Percentiles rank a stretch among this genome's conserved stretches.
These are phyloP conservation scores for Hanleya hanleyi DNA, from an alignment of 2,888 invertebrate genomes.

Conservation along the genomic window DNA sequence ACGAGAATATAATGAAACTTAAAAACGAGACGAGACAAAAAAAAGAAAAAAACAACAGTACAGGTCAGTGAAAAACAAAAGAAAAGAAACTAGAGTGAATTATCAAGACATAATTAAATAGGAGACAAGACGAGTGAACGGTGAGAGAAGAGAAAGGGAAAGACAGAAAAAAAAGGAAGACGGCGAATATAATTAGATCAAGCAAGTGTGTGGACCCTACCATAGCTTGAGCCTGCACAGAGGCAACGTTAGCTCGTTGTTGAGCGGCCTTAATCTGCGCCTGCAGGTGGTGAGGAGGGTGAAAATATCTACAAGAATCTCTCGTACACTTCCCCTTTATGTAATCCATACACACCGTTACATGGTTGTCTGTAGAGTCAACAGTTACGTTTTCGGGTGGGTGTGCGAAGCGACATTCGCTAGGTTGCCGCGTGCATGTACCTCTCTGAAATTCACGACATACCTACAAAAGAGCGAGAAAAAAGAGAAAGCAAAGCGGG, in stretches of 20 bases:
- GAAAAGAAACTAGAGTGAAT: conserved; percentile 13
- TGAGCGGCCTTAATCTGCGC: conserved; percentile 81
- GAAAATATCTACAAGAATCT: conserved; percentile 99
- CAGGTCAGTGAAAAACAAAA: conserved; percentile 7
- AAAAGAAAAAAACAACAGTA: conserved; percentile 14
- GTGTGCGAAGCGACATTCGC: conserved; percentile 99
- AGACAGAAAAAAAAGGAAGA: not conserved
- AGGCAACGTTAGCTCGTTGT: conserved; percentile 75
- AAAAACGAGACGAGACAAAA: no score
- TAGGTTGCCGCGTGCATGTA: conserved; percentile 97
- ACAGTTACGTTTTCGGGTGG: conserved; percentile 95
- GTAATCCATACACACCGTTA: conserved; percentile 99
- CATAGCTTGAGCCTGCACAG: conserved; percentile 69
- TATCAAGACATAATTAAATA: conserved; percentile 12
- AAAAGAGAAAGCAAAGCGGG: conserved; percentile 24
- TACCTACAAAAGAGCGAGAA: conserved; percentile 72
- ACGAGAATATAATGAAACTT: no score
- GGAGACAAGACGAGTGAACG: not conserved
- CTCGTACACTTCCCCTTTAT: conserved; percentile 89
- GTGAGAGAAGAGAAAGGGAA: not conserved
- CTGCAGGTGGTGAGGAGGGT: conserved; percentile 99
- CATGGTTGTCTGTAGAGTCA: conserved; percentile 95
- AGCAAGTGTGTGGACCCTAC: conserved; percentile 56
- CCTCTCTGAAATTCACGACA: conserved; percentile 99
- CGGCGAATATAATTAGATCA: not conserved